Percentiles rank a stretch among this genome's conserved stretches.
Conservation (phyloP, 2,113 vertebrate genomes). For the Burhinus oedicnemus region DNA sequence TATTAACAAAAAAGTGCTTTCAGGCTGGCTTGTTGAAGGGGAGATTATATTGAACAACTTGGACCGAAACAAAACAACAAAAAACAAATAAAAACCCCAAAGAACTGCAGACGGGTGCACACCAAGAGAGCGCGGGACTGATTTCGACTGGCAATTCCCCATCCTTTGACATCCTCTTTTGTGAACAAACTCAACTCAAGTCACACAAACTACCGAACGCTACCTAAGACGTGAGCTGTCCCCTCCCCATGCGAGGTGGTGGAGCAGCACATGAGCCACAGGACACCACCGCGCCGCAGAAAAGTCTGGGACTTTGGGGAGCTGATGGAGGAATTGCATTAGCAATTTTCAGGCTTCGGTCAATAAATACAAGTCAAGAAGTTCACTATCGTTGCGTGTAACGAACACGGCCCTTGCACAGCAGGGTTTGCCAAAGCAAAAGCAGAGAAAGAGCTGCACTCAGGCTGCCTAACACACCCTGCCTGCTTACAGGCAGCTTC, state of each 20-base stretch:
- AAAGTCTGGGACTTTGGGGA: fast-evolving
- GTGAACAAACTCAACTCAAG: background rate
- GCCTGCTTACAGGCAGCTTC: background rate
- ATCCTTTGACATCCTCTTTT: background rate
- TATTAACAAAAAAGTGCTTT: conserved; percentile 46
- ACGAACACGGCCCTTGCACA: background rate
- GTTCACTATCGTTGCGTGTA: background rate
- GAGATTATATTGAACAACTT: background rate
- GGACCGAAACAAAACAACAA: background rate
- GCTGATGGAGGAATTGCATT: background rate
- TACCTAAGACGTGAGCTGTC: background rate
- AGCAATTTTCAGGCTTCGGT: background rate
- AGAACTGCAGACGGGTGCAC: background rate
- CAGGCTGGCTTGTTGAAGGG: background rate
- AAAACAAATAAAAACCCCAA: background rate
- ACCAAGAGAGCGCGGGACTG: background rate
- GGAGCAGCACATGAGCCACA: background rate
- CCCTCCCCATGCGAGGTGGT: background rate
- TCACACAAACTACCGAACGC: fast-evolving
- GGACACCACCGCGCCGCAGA: background rate
- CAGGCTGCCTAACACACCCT: background rate
- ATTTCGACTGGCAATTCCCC: background rate
- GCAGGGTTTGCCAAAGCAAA: background rate
- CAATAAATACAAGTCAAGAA: background rate
- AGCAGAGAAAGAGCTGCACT: background rate